phyloP scores from a whole-genome alignment of 2,888 invertebrate genomes.

The Cryptosula pallasiana region DNA sequence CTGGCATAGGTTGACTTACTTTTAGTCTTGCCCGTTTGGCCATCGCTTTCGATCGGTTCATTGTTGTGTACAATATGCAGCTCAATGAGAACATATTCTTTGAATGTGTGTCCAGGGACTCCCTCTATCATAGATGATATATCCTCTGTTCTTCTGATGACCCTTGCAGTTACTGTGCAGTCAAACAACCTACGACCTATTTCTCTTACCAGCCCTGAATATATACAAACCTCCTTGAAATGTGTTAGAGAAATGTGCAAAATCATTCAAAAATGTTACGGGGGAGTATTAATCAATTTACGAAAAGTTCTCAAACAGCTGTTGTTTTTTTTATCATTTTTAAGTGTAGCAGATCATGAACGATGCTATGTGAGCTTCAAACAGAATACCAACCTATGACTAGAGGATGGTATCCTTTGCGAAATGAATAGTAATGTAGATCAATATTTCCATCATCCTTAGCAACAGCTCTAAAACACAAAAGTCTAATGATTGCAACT shows the following conservation, averaged over 20 bases:
- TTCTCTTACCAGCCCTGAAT: slow-evolving; percentile 36
- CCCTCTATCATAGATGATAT: slow-evolving; percentile 29
- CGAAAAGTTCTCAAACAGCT: background rate
- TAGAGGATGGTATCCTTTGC: slow-evolving; percentile 44
- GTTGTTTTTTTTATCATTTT: too few relatives aligned
- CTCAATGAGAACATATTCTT: slow-evolving; percentile 18
- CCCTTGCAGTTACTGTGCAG: slow-evolving; percentile 33
- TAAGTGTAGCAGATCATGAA: too few relatives aligned
- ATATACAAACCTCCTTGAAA: background rate
- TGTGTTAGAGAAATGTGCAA: background rate
- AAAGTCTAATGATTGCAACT: too few relatives aligned
- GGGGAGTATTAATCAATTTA: background rate
- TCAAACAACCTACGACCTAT: slow-evolving; percentile 40
- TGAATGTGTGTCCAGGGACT: background rate
- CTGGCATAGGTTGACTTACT: too few relatives aligned
- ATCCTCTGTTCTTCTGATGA: slow-evolving; percentile 33
- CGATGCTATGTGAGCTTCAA: too few relatives aligned
- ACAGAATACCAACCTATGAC: slow-evolving; percentile 37
- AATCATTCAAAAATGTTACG: background rate
- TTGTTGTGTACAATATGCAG: background rate
- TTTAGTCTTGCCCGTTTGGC: too few relatives aligned
- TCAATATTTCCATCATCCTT: slow-evolving; percentile 34
- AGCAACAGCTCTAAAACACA: slow-evolving; percentile 40
- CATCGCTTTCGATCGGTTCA: background rate
- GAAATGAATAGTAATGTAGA: slow-evolving; percentile 45